Evolutionary conservation across 1,140 invertebrate genomes (phyloP).

Genomic region (Nasonia longicornis): DNA sequence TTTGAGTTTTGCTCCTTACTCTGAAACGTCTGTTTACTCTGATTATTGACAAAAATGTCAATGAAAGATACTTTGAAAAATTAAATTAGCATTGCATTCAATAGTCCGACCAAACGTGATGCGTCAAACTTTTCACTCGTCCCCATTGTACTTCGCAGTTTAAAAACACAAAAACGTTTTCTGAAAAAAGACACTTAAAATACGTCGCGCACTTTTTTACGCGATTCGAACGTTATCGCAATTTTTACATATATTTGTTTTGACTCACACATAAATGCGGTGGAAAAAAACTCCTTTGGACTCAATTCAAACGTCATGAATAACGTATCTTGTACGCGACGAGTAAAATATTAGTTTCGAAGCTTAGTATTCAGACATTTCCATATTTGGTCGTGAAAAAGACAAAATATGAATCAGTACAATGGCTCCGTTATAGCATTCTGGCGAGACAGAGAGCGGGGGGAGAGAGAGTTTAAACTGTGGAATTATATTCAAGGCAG

Average conservation of each 20-base stretch:
- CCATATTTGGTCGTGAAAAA: conserved; percentile 35
- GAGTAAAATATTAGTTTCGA: conserved; percentile 17
- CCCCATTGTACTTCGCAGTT: neutral
- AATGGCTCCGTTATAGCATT: conserved; percentile 29
- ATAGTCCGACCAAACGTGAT: neutral
- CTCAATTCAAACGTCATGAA: neutral
- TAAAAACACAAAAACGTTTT: neutral
- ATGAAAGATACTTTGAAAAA: conserved; percentile 8
- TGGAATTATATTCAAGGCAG: conserved; percentile 40
- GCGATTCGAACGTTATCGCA: neutral
- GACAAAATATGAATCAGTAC: conserved; percentile 37
- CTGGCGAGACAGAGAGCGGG: no score
- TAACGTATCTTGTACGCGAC: neutral
- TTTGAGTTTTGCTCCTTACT: conserved; percentile 2
- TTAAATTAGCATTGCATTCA: conserved; percentile 23
- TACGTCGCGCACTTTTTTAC: no score
- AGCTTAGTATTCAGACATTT: conserved; percentile 24
- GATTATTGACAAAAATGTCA: conserved; percentile 22
- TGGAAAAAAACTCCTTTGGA: neutral
- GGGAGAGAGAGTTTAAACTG: conserved; percentile 31
- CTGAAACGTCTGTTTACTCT: neutral
- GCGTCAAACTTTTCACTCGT: conserved; percentile 9
- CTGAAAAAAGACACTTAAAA: no score
- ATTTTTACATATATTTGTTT: neutral
- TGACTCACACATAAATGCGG: neutral